Percentiles rank a stretch among this genome's conserved stretches.
phyloP scores from a whole-genome alignment of 2,113 vertebrate species.

The Hydrochoerus hydrochaeris region DNA sequence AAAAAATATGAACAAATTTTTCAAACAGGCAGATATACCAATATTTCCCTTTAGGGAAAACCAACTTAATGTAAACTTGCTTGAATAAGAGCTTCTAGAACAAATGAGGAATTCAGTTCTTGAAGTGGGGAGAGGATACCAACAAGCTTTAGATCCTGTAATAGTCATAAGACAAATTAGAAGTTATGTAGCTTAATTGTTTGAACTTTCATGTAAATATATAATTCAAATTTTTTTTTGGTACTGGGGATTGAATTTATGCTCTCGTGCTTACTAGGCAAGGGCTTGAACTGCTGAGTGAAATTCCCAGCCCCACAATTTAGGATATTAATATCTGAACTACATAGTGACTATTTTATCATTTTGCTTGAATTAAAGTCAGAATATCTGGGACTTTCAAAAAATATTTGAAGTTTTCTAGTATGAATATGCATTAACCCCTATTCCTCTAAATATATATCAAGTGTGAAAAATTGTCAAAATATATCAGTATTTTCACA shows the following conservation, averaged over 20 bases:
- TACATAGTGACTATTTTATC: constrained; percentile 49
- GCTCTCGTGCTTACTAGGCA: too few relatives aligned
- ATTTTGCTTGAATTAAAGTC: constrained; percentile 63
- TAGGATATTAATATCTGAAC: constrained; percentile 63
- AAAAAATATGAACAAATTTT: constrained; percentile 72
- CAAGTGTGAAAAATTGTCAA: constrained; percentile 64
- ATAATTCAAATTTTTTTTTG: neutral
- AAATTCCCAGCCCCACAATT: constrained; percentile 25
- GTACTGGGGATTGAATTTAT: too few relatives aligned
- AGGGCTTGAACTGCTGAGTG: too few relatives aligned
- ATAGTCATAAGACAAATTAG: neutral
- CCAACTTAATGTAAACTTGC: constrained; percentile 58
- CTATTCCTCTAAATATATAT: constrained; percentile 8
- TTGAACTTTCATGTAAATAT: constrained; percentile 68
- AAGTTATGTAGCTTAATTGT: constrained; percentile 62
- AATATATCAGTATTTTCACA: constrained; percentile 66
- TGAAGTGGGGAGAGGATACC: constrained; percentile 66
- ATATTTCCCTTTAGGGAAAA: constrained; percentile 69
- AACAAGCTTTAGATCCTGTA: constrained; percentile 50
- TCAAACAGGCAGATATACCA: constrained; percentile 63
- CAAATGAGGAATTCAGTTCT: constrained; percentile 60
- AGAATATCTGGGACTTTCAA: constrained; percentile 53
- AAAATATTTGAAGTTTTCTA: constrained; percentile 65
- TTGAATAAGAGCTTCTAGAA: constrained; percentile 61
- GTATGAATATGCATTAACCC: constrained; percentile 65